Evolutionary conservation across 2,113 vertebrate species (phyloP).

Genomic region (Xenopus tropicalis): UCB_Xtro_10.0 CM004443.2:174507001-174507500

Average conservation of each 20-base stretch:
- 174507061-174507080: constrained; percentile 98
- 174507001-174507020: constrained; percentile 96
- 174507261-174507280: constrained; percentile 1
- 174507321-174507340: constrained; percentile 10
- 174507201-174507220: constrained; percentile 26
- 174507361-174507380: too few species aligned
- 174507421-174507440: constrained; percentile 26
- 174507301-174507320: neutral
- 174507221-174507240: constrained; percentile 15
- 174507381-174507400: too few species aligned
- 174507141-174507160: constrained; percentile 48
- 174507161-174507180: constrained; percentile 42
- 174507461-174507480: too few species aligned
- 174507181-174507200: constrained; percentile 15
- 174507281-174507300: neutral
- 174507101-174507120: constrained; percentile 46
- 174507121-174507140: constrained; percentile 48
- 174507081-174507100: constrained; percentile 84
- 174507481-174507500: too few species aligned
- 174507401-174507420: neutral
- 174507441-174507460: neutral
- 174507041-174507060: constrained; percentile 94
- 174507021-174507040: constrained; percentile 99
- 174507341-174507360: constrained; percentile 7
- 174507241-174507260: constrained; percentile 35